phyloP scores from a whole-genome alignment of 2,797 vertebrate genomes.

The Alca torda region DNA sequence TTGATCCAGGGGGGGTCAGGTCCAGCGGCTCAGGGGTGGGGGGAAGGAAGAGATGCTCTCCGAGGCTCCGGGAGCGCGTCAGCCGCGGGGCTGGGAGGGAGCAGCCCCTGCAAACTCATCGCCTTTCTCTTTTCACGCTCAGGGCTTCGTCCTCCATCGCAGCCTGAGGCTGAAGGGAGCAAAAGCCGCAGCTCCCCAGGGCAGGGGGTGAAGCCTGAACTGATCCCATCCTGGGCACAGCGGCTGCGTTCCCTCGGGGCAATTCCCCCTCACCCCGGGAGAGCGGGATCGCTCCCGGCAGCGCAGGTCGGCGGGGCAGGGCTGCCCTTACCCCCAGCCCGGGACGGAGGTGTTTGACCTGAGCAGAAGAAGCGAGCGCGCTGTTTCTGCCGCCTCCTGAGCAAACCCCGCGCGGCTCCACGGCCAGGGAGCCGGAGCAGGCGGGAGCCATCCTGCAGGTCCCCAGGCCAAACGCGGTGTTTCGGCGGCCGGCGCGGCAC shows the following conservation, averaged over 20 bases:
- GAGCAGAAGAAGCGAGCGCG: not conserved
- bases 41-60: not conserved
- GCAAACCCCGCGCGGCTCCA: not conserved
- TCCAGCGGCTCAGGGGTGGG: not conserved
- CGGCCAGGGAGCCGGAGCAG: not conserved
- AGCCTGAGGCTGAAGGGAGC: not conserved
- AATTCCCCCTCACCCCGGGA: fast-evolving
- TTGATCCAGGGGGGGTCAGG: not conserved
- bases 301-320: not conserved
- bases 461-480: not conserved
- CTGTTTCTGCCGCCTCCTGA: not conserved
- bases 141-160: not conserved
- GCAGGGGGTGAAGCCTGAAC: not conserved
- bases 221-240: fast-evolving
- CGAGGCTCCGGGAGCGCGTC: not conserved
- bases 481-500: fast-evolving
- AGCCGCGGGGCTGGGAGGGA: not conserved
- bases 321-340: not conserved
- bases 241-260: not conserved
- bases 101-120: not conserved
- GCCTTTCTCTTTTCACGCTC: not conserved
- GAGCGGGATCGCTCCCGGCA: not conserved
- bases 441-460: not conserved
- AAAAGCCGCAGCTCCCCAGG: not conserved
- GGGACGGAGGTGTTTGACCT: not conserved